Conservation (phyloP, 2,888 invertebrate species). For the Hemaris fuciformis region DNA sequence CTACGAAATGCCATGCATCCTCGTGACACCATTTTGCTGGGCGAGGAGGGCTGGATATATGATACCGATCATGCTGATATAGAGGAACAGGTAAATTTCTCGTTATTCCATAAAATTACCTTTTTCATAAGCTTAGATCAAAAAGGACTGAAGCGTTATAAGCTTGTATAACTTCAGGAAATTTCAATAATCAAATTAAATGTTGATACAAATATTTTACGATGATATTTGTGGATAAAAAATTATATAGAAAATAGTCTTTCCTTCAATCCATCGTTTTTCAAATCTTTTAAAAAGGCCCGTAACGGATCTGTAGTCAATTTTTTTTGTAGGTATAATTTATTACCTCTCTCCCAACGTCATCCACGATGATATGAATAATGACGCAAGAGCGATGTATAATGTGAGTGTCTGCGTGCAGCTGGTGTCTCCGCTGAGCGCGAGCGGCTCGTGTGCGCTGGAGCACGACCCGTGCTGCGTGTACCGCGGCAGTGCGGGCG, state of each 20-base stretch:
- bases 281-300: no score
- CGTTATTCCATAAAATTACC: no score
- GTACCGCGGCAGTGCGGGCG: conserved; percentile 83
- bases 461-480: conserved; percentile 98
- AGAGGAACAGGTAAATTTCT: conserved; percentile 92
- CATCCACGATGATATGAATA: no score
- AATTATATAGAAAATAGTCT: no score
- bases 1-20: conserved; percentile 69
- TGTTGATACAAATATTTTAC: no score
- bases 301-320: no score
- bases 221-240: no score
- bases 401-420: conserved; percentile 56
- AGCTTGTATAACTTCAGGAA: no score
- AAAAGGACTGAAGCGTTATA: no score
- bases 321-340: no score
- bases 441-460: conserved; percentile 96
- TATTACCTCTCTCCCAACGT: no score
- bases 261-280: no score
- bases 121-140: neutral
- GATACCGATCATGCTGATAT: conserved; percentile 98
- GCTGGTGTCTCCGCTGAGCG: conserved; percentile 94
- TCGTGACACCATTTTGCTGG: conserved; percentile 90
- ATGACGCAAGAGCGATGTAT: neutral
- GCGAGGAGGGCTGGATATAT: conserved; percentile 92
- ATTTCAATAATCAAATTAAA: neutral